Base-by-base conservation (phyloP, 2,888 invertebrate genomes). In the Lycophotia porphyrea region DNA sequence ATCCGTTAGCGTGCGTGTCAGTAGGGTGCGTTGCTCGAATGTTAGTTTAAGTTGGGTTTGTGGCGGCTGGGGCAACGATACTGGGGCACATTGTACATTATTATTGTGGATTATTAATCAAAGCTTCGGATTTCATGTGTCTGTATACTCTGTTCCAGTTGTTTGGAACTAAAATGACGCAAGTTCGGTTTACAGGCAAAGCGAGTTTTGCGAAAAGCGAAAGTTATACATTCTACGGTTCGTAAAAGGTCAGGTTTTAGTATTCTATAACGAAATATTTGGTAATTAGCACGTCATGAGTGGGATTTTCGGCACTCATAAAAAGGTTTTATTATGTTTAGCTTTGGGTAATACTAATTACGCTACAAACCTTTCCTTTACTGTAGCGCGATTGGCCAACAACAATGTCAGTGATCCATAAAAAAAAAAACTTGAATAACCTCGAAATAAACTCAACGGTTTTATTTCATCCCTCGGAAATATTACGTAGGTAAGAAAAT, bases 1-100 rank as follows among this genome's bases (percentile, higher is more conserved):
- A 92, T 90, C 90, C 86, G 87, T 88, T 87, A 87, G 74, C 76
- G 72, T 81, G 77, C 78, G 78, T 87, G 87, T 84, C 89, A 88
- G 88, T 88, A 60, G 69, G 71, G 72, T 73, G 84, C 78, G 84
- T 78, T 75, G 78, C 71, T 52, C 44, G 27, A 66, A 72, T 61
- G 78, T 60, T 64, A 70, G 84, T 78, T 75, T 71, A 73, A 44
- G 68, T 47, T 31, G 42, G 60, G 70, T 78, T 76, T 24, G 71
- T 42, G 27, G 36, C 34, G 63, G 27, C 31, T 60, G 68, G 47
- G 61, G 63, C 61, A 80, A 75, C 39, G 49, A 71, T 69, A 39
- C 31, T n/a, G 24, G 15, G 31, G 27, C 61, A 71, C 47, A 75
- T 52, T 61, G 75, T 75, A 69, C 52, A 65, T 64, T 65, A 75